phyloP scores from a whole-genome alignment of 2,888 invertebrate genomes.

The Icerya purchasi region DNA sequence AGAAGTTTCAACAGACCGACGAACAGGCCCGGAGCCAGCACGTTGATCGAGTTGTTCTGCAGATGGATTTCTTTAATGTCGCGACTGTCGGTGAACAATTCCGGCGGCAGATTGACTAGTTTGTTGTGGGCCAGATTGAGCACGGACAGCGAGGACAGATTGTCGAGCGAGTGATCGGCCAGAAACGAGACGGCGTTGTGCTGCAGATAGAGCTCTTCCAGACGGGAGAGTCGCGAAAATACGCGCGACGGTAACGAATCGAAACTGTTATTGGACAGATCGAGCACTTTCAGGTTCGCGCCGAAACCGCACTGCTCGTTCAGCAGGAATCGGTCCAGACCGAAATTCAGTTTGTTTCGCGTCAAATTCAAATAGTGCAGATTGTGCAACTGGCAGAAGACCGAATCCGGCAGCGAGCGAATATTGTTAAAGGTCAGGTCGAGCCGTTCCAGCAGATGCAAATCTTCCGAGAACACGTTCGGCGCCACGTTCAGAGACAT shows the following conservation, averaged over 20 bases:
- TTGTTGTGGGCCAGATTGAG: constrained; percentile 61
- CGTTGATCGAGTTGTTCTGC: constrained; percentile 60
- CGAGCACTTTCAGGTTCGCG: constrained; percentile 43
- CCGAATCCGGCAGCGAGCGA: constrained; percentile 53
- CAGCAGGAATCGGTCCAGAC: constrained; percentile 34
- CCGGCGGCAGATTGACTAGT: constrained; percentile 56
- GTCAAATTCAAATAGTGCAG: constrained; percentile 57
- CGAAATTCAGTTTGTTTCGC: constrained; percentile 51
- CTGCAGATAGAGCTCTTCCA: constrained; percentile 52
- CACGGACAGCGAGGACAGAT: constrained; percentile 45
- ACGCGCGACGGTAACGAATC: constrained; percentile 48
- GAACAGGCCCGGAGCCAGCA: constrained; percentile 57
- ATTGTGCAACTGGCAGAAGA: constrained; percentile 50
- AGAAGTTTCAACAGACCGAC: constrained; percentile 50
- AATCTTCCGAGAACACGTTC: constrained; percentile 50
- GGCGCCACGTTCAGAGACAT: constrained; percentile 55
- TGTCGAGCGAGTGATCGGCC: constrained; percentile 56
- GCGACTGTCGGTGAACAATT: constrained; percentile 54
- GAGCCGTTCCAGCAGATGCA: constrained; percentile 46
- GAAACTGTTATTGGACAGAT: constrained; percentile 56
- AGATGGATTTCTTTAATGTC: constrained; percentile 59
- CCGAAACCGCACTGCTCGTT: constrained; percentile 39
- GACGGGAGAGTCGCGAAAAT: constrained; percentile 43
- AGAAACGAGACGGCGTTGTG: constrained; percentile 53
- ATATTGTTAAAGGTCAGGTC: constrained; percentile 63